phyloP scores from a whole-genome alignment of 2,113 vertebrate species.

The Hippocampus mohnikei region DNA sequence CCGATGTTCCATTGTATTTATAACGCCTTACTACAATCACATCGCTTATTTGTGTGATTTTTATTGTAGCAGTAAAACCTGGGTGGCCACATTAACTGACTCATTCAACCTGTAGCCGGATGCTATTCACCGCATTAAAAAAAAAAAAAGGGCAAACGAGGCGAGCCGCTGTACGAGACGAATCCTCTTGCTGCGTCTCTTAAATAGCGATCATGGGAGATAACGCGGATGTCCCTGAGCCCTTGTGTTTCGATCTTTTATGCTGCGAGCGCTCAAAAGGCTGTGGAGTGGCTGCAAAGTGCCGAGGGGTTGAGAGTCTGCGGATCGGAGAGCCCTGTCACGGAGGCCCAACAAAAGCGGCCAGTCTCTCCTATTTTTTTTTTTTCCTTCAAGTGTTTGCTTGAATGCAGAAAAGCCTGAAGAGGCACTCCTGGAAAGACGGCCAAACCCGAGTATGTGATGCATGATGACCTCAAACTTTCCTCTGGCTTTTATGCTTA shows the following conservation, averaged over 20 bases:
- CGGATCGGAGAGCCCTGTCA: conserved; percentile 29
- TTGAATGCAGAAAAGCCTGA: conserved; percentile 32
- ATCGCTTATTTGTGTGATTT: neutral
- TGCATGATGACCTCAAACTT: neutral
- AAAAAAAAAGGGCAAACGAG: conserved; percentile 3
- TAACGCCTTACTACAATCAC: neutral
- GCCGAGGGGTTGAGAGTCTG: conserved; percentile 34
- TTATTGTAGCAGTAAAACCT: neutral
- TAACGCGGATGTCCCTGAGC: conserved; percentile 19
- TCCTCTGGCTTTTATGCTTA: too few species aligned
- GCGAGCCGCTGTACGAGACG: conserved; percentile 15
- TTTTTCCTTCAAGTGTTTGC: conserved; percentile 26
- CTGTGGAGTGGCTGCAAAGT: conserved; percentile 28
- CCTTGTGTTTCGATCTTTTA: conserved; percentile 29
- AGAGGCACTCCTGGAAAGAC: conserved; percentile 32
- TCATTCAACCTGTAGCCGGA: conserved; percentile 2
- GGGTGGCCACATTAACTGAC: neutral
- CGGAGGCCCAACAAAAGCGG: conserved; percentile 33
- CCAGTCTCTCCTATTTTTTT: conserved; percentile 24
- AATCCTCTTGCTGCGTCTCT: conserved; percentile 9
- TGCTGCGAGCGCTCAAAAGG: conserved; percentile 13
- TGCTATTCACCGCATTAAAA: conserved; percentile 4
- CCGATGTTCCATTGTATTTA: neutral
- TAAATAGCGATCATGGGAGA: conserved; percentile 19
- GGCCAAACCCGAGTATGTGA: conserved; percentile 14